Evolutionary conservation across 2,888 invertebrate genomes (phyloP).

Genomic region (Ophion slaviceki): DNA sequence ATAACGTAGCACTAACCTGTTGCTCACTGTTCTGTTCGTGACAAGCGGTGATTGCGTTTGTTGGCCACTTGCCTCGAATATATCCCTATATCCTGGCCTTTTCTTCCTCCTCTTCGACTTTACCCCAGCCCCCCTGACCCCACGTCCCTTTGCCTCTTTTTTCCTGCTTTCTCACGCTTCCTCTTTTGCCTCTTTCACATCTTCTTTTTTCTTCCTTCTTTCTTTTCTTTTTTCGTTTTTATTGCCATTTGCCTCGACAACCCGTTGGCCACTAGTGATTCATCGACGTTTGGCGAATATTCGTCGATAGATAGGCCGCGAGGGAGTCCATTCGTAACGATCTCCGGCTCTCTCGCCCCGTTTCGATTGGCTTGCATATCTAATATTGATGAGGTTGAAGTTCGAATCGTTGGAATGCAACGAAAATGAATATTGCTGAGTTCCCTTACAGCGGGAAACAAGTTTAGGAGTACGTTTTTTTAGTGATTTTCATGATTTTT

Average conservation of each 20-base stretch:
- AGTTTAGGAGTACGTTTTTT: too few species aligned
- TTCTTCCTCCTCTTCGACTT: conserved; percentile 37
- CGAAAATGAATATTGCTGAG: too few species aligned
- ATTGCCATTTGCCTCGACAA: conserved; percentile 42
- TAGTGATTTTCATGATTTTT: too few species aligned
- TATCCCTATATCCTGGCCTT: conserved; percentile 46
- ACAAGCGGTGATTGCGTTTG: conserved; percentile 82
- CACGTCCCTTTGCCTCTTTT: conserved; percentile 16
- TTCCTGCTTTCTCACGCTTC: conserved; percentile 13
- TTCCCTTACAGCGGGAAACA: too few species aligned
- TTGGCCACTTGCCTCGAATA: conserved; percentile 74
- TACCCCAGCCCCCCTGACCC: neutral
- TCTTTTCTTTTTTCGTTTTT: conserved; percentile 50
- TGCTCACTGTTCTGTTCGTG: conserved; percentile 81
- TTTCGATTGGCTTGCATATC: too few species aligned
- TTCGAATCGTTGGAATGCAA: too few species aligned
- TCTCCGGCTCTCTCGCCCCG: neutral
- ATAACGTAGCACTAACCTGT: conserved; percentile 82
- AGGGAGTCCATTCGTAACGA: neutral
- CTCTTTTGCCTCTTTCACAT: conserved; percentile 57
- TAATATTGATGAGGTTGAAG: too few species aligned
- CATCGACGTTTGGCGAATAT: neutral
- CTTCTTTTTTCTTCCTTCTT: conserved; percentile 36
- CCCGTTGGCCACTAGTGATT: neutral
- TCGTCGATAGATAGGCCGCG: neutral